Evolutionary conservation across 2,888 invertebrate species (phyloP).

Genomic region (Stenolophus ochropezus): DNA sequence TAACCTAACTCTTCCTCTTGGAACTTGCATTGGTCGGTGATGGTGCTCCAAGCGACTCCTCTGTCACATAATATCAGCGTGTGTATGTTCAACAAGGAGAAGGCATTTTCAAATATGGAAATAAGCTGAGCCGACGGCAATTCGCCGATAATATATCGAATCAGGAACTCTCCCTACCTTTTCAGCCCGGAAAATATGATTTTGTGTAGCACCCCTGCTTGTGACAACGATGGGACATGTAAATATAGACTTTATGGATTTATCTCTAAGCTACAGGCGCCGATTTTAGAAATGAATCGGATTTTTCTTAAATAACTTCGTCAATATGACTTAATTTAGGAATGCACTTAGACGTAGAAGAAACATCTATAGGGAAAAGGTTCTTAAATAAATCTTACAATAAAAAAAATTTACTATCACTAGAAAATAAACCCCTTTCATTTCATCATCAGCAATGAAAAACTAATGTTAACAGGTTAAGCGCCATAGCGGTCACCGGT

Average conservation of each 20-base stretch:
- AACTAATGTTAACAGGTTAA: too few species aligned
- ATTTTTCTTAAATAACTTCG: not conserved
- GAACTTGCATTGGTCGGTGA: not conserved
- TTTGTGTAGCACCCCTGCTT: slow-evolving; percentile 30
- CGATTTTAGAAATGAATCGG: not conserved
- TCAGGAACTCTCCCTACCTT: slow-evolving; percentile 57
- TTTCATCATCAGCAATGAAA: too few species aligned
- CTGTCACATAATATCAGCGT: slow-evolving; percentile 51
- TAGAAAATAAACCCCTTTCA: too few species aligned
- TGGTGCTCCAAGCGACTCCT: not conserved
- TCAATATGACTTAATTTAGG: too few species aligned
- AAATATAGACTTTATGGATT: slow-evolving; percentile 59
- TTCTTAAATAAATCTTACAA: too few species aligned
- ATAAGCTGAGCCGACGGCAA: slow-evolving; percentile 55
- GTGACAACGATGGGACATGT: slow-evolving; percentile 29
- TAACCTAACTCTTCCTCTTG: not conserved
- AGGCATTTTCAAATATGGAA: slow-evolving; percentile 60
- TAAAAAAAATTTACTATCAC: too few species aligned
- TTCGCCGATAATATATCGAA: slow-evolving; percentile 60
- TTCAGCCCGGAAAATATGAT: slow-evolving; percentile 57
- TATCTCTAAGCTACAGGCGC: slow-evolving; percentile 40
- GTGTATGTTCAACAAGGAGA: slow-evolving; percentile 47
- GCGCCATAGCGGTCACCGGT: too few species aligned
- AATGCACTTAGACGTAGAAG: too few species aligned
- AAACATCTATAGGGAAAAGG: too few species aligned